Conservation (phyloP, 2,797 vertebrate genomes). For the Somateria mollissima region DNA sequence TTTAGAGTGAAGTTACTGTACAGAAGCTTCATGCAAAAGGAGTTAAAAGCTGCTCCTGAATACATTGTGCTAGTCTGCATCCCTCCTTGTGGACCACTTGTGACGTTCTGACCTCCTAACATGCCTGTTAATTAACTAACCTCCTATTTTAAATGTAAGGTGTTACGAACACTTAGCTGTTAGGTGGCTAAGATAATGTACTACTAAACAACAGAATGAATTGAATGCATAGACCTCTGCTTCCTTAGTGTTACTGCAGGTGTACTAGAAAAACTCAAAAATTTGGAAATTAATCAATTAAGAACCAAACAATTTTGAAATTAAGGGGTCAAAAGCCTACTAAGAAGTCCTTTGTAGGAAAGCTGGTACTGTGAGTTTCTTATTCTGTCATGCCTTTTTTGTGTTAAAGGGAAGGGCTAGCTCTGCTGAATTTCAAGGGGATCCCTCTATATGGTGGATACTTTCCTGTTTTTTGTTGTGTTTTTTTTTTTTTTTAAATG, state of each 20-base stretch:
- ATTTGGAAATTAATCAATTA: neutral
- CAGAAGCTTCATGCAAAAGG: neutral
- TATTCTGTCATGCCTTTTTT: neutral
- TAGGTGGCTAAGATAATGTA: neutral
- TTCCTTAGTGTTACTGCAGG: neutral
- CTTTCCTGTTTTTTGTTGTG: neutral
- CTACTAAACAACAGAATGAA: neutral
- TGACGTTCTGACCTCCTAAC: neutral
- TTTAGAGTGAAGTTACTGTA: neutral
- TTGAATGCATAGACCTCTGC: neutral
- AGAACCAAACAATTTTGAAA: neutral
- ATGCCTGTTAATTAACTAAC: neutral
- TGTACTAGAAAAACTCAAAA: neutral
- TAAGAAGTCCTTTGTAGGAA: neutral
- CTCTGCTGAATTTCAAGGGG: neutral
- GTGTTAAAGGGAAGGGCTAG: rapidly evolving
- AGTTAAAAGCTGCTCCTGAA: neutral
- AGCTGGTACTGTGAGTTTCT: neutral
- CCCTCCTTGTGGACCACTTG: neutral
- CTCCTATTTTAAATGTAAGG: neutral
- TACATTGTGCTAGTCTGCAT: neutral
- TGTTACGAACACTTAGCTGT: neutral
- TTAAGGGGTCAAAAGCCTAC: neutral
- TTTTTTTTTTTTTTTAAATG: no score
- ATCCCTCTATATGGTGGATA: neutral